Percentiles rank a stretch among this genome's conserved stretches.
Conservation (phyloP, 2,888 invertebrate species). For the Tanytarsus gracilentus region DNA sequence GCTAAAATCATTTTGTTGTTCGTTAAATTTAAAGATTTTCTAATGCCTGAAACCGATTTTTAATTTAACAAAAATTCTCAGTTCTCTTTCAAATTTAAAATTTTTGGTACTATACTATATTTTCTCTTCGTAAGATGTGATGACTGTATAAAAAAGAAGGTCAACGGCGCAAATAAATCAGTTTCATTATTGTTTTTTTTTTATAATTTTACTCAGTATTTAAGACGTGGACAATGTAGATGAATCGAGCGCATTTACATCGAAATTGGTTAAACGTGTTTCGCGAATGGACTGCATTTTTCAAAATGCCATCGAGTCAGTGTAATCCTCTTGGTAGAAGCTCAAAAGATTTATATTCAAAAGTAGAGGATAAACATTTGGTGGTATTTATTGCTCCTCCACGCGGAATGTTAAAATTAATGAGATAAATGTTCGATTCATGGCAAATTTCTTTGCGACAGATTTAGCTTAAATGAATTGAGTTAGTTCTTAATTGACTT, state of each 20-base stretch:
- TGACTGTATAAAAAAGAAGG: not conserved
- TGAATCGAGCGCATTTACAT: not conserved
- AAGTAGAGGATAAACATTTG: no score
- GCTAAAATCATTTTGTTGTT: no score
- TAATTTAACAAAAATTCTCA: no score
- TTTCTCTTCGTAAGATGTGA: not conserved
- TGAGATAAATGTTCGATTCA: not conserved
- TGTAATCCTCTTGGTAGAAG: not conserved
- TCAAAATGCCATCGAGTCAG: not conserved
- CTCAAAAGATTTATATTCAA: not conserved
- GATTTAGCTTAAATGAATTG: no score
- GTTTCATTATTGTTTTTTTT: conserved; percentile 12
- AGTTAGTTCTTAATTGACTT: no score
- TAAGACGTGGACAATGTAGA: not conserved
- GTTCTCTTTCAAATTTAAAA: no score
- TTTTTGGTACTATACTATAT: not conserved
- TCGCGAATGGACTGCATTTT: conserved; percentile 6
- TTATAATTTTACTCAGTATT: no score
- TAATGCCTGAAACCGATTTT: no score
- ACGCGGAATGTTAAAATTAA: not conserved
- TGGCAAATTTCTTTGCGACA: no score
- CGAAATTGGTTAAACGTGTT: not conserved
- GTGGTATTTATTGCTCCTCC: not conserved
- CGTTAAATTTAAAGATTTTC: no score
- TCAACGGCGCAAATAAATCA: conserved; percentile 2